Conservation (phyloP, 2,888 invertebrate species). For the Tethea ocularis region DNA sequence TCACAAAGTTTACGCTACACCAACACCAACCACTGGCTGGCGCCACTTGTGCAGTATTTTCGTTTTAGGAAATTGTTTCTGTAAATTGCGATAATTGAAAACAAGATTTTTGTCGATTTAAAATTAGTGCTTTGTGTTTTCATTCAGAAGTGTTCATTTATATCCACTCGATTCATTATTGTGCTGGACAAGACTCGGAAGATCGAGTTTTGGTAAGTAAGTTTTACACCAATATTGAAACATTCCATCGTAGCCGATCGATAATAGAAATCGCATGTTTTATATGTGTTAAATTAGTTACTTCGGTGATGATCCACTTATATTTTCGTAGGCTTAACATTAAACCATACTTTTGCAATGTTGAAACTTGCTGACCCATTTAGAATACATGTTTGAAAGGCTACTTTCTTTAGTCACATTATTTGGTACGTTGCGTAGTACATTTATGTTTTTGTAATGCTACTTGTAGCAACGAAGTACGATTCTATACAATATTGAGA, state of each 20-base stretch:
- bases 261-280: slow-evolving; percentile 66
- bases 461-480: not conserved
- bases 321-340: slow-evolving; percentile 17
- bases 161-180: not conserved
- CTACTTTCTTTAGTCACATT: slow-evolving; percentile 39
- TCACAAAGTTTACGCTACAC: not conserved
- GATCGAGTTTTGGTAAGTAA: slow-evolving; percentile 9
- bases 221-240: slow-evolving; percentile 18
- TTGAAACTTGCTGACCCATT: slow-evolving; percentile 36
- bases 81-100: not conserved
- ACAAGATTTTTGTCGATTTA: not conserved
- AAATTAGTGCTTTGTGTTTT: not conserved
- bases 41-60: not conserved
- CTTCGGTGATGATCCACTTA: slow-evolving; percentile 33
- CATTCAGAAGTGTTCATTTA: not conserved
- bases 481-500: not conserved
- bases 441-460: not conserved
- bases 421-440: too few relatives aligned
- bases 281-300: slow-evolving; percentile 45
- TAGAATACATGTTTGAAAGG: slow-evolving; percentile 28
- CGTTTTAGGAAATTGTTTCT: not conserved
- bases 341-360: slow-evolving; percentile 13
- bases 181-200: not conserved
- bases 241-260: slow-evolving; percentile 65
- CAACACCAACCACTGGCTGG: not conserved